These are phyloP conservation scores for Andrena fulva DNA, from an alignment of 2,888 invertebrate genomes.

Conservation along the genomic window DNA sequence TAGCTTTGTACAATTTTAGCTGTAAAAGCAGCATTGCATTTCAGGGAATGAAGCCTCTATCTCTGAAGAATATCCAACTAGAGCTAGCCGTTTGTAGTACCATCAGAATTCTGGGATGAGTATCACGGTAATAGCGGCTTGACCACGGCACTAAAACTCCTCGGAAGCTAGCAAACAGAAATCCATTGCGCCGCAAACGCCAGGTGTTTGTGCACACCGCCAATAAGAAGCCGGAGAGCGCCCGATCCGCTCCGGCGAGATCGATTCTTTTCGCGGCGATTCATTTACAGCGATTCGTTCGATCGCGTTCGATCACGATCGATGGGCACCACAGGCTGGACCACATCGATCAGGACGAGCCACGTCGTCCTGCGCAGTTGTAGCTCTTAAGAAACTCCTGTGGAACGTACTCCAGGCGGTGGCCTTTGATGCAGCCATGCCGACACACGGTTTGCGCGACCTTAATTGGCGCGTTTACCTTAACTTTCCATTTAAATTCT, in stretches of 20 bases:
- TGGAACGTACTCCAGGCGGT: constrained; percentile 39
- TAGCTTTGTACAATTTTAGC: no score
- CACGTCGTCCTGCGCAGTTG: constrained; percentile 1
- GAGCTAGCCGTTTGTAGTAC: no score
- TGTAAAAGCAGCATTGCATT: no score
- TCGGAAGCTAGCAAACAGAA: neutral
- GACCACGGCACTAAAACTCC: neutral
- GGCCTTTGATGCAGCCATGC: constrained; percentile 49
- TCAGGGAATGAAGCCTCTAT: no score
- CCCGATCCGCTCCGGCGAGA: constrained; percentile 6
- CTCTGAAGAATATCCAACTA: no score
- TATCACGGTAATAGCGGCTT: no score
- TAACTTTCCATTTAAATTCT: constrained; percentile 70
- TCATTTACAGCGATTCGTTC: constrained; percentile 26
- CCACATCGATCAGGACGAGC: constrained; percentile 6
- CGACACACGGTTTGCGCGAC: constrained; percentile 49
- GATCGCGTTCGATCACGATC: constrained; percentile 15
- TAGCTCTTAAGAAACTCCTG: neutral
- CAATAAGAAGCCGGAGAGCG: neutral
- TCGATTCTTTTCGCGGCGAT: constrained; percentile 18
- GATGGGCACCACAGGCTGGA: constrained; percentile 29
- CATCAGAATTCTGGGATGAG: no score
- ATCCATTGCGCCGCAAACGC: neutral
- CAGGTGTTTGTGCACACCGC: neutral
- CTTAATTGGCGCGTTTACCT: constrained; percentile 72